Evolutionary conservation across 2,113 vertebrate genomes (phyloP), one percentile per base, ranked within the genome.

Genomic region (Tachycineta bicolor): DNA sequence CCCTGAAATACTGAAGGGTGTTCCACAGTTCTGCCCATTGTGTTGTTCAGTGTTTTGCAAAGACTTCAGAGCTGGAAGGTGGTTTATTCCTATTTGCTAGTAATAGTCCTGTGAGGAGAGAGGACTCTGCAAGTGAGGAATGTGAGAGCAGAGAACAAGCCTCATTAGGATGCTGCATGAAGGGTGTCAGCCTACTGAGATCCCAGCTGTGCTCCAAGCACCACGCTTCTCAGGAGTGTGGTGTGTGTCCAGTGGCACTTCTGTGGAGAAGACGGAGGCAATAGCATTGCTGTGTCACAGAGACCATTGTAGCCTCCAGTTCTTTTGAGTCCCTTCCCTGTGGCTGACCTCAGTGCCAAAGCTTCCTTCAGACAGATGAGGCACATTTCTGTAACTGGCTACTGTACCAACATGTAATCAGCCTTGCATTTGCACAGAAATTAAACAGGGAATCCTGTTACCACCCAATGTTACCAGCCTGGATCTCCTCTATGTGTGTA

Each of bases 81-180:
- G 0, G 33, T 89, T 96, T 96, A 64, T 80, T 94, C 80, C 34
- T 89, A 33, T 87, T 95, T 95, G 46, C 82, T 95, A 90, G 91
- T 89, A 94, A 87, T 74, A 95, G 44, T 47, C 25, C 34, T 84
- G 47, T 75, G 69, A 87, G 71, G 43, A 89, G 65, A 41, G 60
- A 87, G 69, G 56, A 37, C 59, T 94, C 46, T 92, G 77, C 55
- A 77, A 70, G 47, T 75, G 87, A 92, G 69, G 83, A 92, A 63
- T 60, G n/a, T 4, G 52, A 85, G 59, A 89, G 67, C 76, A 86
- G 80, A 80, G 83, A 73, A n/a, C 4, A 15, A 19, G 59, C 70
- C 59, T 91, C 59, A 50, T 83, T 65, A 87, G 46, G 47, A 90
- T 93, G 88, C 90, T 79, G 14, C 9, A 10, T 69, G 90, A 90